Percentiles rank a stretch among this genome's conserved stretches.
These are phyloP conservation scores for Acanthopleura granulata DNA, from an alignment of 2,888 invertebrate genomes.

Conservation along the genomic window DNA sequence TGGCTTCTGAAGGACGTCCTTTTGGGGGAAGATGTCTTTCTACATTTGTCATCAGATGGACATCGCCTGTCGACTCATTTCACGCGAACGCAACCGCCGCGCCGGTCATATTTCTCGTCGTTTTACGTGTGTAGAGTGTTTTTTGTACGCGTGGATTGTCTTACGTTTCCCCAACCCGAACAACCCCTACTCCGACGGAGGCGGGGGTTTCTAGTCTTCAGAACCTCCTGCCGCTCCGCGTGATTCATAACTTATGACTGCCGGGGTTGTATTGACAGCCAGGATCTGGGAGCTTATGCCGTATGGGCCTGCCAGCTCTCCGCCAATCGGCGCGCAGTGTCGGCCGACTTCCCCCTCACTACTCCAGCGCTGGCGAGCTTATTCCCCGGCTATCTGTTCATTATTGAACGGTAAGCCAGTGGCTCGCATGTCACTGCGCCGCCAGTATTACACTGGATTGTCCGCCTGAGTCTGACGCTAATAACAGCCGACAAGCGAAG, in stretches of 20 bases:
- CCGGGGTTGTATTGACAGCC: conserved; percentile 7
- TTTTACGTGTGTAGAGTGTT: not conserved
- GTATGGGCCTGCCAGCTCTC: not conserved
- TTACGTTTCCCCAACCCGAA: too few species aligned
- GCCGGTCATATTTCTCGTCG: not conserved
- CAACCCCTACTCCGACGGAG: too few species aligned
- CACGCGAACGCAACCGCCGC: not conserved
- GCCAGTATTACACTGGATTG: not conserved
- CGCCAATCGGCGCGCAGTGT: conserved; percentile 4
- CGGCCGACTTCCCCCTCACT: not conserved
- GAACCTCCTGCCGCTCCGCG: not conserved
- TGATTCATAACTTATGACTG: conserved; percentile 20
- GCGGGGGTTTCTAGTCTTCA: too few species aligned
- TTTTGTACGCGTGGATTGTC: too few species aligned
- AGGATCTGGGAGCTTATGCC: conserved; percentile 6
- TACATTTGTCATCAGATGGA: conserved; percentile 14
- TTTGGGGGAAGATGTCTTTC: not conserved
- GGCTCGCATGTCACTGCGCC: not conserved
- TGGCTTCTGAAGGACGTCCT: not conserved
- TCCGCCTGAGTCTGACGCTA: not conserved
- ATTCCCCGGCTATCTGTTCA: not conserved
- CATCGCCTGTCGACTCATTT: not conserved
- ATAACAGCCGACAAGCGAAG: conserved; percentile 4
- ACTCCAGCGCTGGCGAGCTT: not conserved
- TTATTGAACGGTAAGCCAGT: conserved; percentile 9